Percentiles rank a stretch among this genome's conserved stretches.
Conservation (phyloP, 2,113 vertebrate species). For the Chrysemys picta region DNA sequence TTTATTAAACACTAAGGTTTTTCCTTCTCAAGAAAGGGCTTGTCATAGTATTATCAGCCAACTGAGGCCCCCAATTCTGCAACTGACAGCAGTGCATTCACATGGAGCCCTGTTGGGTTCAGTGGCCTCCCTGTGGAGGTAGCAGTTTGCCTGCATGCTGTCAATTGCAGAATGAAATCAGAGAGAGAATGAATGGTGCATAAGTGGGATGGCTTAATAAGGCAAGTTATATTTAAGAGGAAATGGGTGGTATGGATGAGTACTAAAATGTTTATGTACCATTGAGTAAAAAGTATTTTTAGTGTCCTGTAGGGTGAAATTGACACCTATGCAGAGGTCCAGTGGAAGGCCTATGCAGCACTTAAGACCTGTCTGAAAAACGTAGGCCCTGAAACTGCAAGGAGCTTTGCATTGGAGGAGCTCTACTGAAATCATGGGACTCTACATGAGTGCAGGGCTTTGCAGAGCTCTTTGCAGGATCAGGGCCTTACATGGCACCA, state of each 20-base stretch:
- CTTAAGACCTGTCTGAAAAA: not conserved
- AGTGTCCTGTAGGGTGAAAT: not conserved
- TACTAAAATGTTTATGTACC: not conserved
- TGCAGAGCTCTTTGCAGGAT: not conserved
- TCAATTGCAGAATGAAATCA: not conserved
- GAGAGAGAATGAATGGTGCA: not conserved
- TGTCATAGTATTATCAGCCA: not conserved
- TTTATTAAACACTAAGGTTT: not conserved
- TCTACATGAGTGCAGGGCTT: not conserved
- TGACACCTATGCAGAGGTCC: not conserved
- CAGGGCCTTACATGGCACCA: not conserved
- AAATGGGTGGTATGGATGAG: not conserved
- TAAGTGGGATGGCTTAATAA: not conserved
- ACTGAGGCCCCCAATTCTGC: not conserved
- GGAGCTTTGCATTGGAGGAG: not conserved
- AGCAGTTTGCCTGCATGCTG: constrained; percentile 6
- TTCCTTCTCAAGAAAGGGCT: not conserved
- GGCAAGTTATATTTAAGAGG: not conserved
- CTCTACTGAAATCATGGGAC: not conserved
- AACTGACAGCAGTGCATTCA: not conserved
- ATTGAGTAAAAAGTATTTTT: not conserved
- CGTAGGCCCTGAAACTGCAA: not conserved
- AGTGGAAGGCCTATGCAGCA: not conserved
- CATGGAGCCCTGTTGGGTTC: not conserved
- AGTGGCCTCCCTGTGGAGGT: not conserved